Base-by-base conservation (phyloP, 2,797 vertebrate species). In the Gymnodraco acuticeps region DNA sequence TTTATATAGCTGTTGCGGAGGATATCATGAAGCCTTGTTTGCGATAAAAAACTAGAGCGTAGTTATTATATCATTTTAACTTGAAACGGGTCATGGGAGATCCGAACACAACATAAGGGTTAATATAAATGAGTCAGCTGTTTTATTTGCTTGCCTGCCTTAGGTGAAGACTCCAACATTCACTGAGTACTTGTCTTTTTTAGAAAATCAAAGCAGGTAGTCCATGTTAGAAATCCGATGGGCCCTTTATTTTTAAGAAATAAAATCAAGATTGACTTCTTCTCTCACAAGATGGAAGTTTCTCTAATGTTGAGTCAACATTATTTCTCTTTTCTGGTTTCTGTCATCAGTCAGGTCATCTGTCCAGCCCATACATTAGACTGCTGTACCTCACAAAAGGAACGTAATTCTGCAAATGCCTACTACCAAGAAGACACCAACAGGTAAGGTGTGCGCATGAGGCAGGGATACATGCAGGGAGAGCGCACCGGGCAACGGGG, bases 121-220 rank as follows among this genome's bases (percentile, higher is more conserved):
- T 27, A 27, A 47, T 10, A 52, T 2, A 61, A 54, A 56, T 41
- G 1, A 23, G 8, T 58, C 6, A 33, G 5, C 19, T 16, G 38
- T 42, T 59, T 11, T 70, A 16, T 63, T 73, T 69, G 38, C 82
- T 74, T 66, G 88, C 86, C 86, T 75, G 50, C 17, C 80, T 80
- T 10, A 62, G 50, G 31, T 43, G 45, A 63, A 47, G 33, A 1
- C 58, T 70, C 52, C 19, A 42, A 75, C 17, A 14, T 27, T 75
- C 55, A 67, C 31, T 56, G 10, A 75, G 61, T 5, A 15, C 16
- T 73, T 16, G 14, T 53, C 16, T 42, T 6, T 2, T 12, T 73
- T n/a, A 11, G 27, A 55, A 5, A 19, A 19, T 5, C 31, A 45
- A 19, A 23, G 11, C 16, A 12, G 2, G 12, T 13, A 7, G 46